Evolutionary conservation across 2,113 vertebrate species (phyloP).

Genomic region (Seriola aureovittata): DNA sequence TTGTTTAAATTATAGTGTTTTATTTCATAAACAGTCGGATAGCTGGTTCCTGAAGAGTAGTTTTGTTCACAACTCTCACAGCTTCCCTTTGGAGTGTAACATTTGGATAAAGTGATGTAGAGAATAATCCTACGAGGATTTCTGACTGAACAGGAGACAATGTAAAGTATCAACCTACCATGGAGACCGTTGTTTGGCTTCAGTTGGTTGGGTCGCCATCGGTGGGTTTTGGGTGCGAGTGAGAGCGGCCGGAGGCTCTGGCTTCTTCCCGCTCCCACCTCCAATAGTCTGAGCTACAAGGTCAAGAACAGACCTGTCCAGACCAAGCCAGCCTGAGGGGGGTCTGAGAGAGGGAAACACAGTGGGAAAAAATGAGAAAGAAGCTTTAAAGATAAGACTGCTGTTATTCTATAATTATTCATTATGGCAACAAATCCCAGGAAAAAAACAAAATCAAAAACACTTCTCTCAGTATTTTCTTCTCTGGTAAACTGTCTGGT

Average conservation of each 20-base stretch:
- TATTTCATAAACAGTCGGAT: no score
- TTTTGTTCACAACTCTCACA: no score
- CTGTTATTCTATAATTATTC: background rate
- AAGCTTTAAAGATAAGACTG: no score
- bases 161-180: slow-evolving; percentile 58
- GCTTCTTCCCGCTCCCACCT: slow-evolving; percentile 85
- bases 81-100: no score
- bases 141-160: background rate
- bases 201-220: background rate
- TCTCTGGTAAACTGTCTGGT: no score
- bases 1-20: no score
- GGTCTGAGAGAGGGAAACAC: slow-evolving; percentile 80
- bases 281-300: slow-evolving; percentile 90
- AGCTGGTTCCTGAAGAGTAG: no score
- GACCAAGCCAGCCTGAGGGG: slow-evolving; percentile 93
- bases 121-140: no score
- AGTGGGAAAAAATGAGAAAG: background rate
- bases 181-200: slow-evolving; percentile 51
- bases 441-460: background rate
- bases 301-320: slow-evolving; percentile 91
- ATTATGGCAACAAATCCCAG: no score
- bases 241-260: slow-evolving; percentile 38
- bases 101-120: no score
- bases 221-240: slow-evolving; percentile 27
- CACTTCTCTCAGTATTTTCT: no score